These are phyloP conservation scores for Rhombomys opimus DNA, from an alignment of 2,113 vertebrate genomes.

Conservation along the genomic window DNA sequence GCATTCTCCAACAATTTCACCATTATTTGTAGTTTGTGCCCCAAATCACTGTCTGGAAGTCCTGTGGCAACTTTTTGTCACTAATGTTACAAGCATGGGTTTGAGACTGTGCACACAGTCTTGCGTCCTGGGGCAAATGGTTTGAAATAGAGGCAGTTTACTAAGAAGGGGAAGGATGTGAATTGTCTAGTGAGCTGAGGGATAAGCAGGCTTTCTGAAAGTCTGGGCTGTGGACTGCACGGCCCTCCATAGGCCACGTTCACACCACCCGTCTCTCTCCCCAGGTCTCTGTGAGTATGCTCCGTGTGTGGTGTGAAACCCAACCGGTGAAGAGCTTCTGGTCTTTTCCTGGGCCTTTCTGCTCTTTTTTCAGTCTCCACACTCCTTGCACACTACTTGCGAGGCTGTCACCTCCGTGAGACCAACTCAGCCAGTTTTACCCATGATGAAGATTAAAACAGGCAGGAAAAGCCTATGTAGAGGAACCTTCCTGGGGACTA, in stretches of 20 bases:
- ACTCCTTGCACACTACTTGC: background rate
- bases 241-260: background rate
- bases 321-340: background rate
- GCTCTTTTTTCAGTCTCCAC: background rate
- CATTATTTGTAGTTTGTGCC: background rate
- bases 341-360: background rate
- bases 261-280: background rate
- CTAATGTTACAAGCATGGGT: background rate
- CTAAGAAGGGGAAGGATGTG: background rate
- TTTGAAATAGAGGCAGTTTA: background rate
- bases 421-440: background rate
- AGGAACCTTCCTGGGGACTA: background rate
- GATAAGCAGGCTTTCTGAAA: background rate
- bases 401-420: background rate
- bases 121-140: background rate
- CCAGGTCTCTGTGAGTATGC: no score
- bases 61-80: background rate
- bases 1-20: background rate
- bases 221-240: background rate
- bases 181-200: background rate
- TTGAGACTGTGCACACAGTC: background rate
- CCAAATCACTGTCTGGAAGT: background rate
- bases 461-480: background rate
- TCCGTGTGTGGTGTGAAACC: background rate
- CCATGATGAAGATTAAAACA: background rate